These are phyloP conservation scores for Bombus pascuorum DNA, from an alignment of 1,140 invertebrate genomes.

Conservation along the genomic window DNA sequence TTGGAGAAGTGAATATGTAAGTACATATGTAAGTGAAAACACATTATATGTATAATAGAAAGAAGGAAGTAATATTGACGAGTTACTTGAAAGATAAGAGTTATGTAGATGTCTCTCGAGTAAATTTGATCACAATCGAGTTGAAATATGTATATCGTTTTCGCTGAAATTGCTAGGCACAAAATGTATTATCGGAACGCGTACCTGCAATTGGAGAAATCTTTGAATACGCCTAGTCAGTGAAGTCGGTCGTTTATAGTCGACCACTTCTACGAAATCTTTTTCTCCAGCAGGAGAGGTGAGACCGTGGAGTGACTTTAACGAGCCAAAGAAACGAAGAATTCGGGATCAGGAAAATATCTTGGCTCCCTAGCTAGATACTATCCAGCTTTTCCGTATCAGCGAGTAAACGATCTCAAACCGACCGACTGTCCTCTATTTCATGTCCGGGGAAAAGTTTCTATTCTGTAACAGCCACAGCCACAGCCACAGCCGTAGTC, in stretches of 20 bases:
- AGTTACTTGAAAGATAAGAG: not conserved
- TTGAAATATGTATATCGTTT: not conserved
- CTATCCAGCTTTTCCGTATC: slow-evolving; percentile 77
- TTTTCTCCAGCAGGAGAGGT: slow-evolving; percentile 9
- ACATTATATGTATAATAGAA: not conserved
- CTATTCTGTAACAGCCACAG: slow-evolving; percentile 24
- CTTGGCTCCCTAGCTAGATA: slow-evolving; percentile 69
- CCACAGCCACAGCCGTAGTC: slow-evolving; percentile 1
- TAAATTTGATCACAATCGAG: not conserved
- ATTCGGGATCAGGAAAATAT: slow-evolving; percentile 59
- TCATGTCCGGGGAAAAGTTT: slow-evolving; percentile 72
- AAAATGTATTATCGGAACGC: slow-evolving; percentile 10
- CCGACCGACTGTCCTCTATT: slow-evolving; percentile 64
- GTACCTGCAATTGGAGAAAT: not conserved
- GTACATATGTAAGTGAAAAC: too few species aligned
- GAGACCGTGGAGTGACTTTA: slow-evolving; percentile 39
- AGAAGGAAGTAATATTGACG: not conserved
- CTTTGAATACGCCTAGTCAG: slow-evolving; percentile 27
- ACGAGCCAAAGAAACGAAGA: slow-evolving; percentile 27
- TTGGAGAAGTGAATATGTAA: too few species aligned
- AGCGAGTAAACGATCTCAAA: slow-evolving; percentile 74
- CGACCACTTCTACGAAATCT: slow-evolving; percentile 33
- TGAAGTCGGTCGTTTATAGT: slow-evolving; percentile 38
- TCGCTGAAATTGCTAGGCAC: not conserved
- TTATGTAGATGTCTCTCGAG: not conserved